Evolutionary conservation across 2,888 invertebrate species (phyloP).

Genomic region (Rhopalosiphum nymphaeae): DNA sequence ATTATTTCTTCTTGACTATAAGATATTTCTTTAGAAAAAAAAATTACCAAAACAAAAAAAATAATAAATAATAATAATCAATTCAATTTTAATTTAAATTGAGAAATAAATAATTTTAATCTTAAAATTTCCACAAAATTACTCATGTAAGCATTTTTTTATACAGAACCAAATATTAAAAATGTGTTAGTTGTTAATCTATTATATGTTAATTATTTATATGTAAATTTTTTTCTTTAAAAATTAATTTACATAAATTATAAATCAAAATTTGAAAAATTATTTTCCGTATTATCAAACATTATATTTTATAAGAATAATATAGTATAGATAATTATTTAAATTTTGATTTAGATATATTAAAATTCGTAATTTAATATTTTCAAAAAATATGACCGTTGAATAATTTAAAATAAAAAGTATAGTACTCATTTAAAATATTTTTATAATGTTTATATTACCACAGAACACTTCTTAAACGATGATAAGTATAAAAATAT

Average conservation of each 20-base stretch:
- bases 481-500: not conserved
- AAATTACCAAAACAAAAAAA: not conserved
- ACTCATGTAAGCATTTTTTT: not conserved
- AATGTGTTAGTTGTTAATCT: not conserved
- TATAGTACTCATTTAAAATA: not conserved
- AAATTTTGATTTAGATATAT: not conserved
- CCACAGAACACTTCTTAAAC: not conserved
- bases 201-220: too few species aligned
- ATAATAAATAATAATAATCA: not conserved
- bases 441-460: not conserved
- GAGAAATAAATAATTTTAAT: not conserved
- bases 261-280: not conserved
- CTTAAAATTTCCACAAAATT: not conserved
- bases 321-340: not conserved
- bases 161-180: not conserved
- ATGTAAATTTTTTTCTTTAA: not conserved
- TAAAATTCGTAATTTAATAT: not conserved
- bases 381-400: not conserved
- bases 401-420: not conserved
- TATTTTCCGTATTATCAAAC: not conserved
- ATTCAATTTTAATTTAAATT: too few species aligned
- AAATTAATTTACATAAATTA: not conserved
- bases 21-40: not conserved
- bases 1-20: not conserved
- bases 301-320: not conserved